These are phyloP conservation scores for Perca flavescens DNA, from an alignment of 2,113 vertebrate species.

Conservation along the genomic window DNA sequence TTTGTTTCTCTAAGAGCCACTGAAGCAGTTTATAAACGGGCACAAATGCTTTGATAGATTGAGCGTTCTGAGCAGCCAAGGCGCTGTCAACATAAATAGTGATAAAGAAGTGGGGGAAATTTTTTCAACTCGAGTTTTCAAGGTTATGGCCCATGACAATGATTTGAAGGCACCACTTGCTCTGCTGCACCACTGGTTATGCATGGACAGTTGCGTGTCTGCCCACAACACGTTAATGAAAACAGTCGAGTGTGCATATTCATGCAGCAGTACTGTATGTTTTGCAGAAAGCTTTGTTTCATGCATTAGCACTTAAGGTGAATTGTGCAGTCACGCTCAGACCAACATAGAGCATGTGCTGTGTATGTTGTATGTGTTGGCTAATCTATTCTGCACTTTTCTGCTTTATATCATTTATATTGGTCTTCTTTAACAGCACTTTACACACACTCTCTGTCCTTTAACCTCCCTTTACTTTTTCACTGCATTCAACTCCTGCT, in stretches of 20 bases:
- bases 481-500: conserved; percentile 17
- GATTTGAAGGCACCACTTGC: conserved; percentile 74
- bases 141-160: conserved; percentile 82
- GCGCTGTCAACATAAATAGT: conserved; percentile 87
- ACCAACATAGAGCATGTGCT: conserved; percentile 23
- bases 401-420: conserved; percentile 47
- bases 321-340: conserved; percentile 27
- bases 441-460: conserved; percentile 27
- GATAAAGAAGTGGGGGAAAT: conserved; percentile 80
- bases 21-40: conserved; percentile 83
- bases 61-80: conserved; percentile 79
- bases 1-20: conserved; percentile 84
- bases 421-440: conserved; percentile 43
- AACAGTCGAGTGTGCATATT: conserved; percentile 59
- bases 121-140: conserved; percentile 86
- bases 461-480: conserved; percentile 40
- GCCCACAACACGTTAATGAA: conserved; percentile 49
- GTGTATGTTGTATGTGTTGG: conserved; percentile 24
- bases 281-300: conserved; percentile 64
- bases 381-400: conserved; percentile 47
- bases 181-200: conserved; percentile 47
- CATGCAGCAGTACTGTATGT: conserved; percentile 47
- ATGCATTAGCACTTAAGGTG: conserved; percentile 64
- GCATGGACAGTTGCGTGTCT: conserved; percentile 63
- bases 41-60: conserved; percentile 84